Evolutionary conservation across 2,888 invertebrate species (phyloP).

Genomic region (Lithophane ornitopus): DNA sequence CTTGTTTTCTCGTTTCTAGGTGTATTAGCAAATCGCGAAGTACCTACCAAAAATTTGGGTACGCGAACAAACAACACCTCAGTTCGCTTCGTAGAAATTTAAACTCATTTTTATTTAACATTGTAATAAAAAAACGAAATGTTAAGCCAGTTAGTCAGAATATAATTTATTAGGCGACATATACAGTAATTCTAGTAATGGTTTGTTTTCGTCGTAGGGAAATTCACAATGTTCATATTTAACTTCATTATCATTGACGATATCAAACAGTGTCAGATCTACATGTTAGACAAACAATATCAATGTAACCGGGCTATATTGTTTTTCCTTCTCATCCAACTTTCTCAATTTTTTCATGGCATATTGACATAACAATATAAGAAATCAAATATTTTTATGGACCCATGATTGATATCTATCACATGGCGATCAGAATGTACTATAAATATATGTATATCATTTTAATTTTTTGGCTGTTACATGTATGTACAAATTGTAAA

Average conservation of each 20-base stretch:
- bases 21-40: conserved; percentile 59
- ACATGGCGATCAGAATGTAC: conserved; percentile 17
- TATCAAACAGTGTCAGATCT: conserved; percentile 72
- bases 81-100: conserved; percentile 65
- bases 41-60: conserved; percentile 58
- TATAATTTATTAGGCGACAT: conserved; percentile 69
- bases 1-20: conserved; percentile 71
- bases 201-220: conserved; percentile 77
- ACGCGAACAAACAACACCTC: conserved; percentile 64
- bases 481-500: conserved; percentile 49
- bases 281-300: conserved; percentile 67
- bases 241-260: conserved; percentile 70
- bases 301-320: conserved; percentile 72
- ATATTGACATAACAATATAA: conserved; percentile 6
- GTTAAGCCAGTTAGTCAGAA: conserved; percentile 59
- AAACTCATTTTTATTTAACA: conserved; percentile 62
- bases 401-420: conserved; percentile 11
- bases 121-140: conserved; percentile 51
- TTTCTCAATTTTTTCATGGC: conserved; percentile 2
- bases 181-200: conserved; percentile 68
- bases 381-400: conserved; percentile 26
- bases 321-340: conserved; percentile 81
- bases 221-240: conserved; percentile 70
- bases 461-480: conserved; percentile 37
- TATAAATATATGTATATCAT: conserved; percentile 25